These are phyloP conservation scores for Drosophila kanapiae DNA, from an alignment of 1,140 invertebrate genomes.

Conservation along the genomic window DNA sequence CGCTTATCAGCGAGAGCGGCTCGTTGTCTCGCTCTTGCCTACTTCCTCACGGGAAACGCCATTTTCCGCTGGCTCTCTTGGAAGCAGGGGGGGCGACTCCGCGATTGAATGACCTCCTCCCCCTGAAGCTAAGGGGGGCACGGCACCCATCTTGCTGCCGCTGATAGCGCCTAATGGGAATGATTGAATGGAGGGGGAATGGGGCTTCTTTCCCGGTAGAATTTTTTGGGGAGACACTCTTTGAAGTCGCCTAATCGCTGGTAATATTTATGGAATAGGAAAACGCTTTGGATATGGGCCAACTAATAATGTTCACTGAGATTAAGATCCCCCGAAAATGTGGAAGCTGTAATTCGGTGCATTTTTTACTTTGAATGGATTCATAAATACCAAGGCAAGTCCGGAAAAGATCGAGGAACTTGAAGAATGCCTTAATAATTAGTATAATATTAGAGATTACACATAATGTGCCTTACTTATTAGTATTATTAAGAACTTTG, in stretches of 20 bases:
- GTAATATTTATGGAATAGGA: slow-evolving; percentile 48
- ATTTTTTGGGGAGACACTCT: slow-evolving; percentile 31
- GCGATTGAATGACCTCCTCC: slow-evolving; percentile 16
- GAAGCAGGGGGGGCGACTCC: slow-evolving; percentile 11
- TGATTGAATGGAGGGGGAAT: slow-evolving; percentile 3
- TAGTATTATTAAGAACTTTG: not conserved
- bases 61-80: slow-evolving; percentile 51
- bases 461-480: not conserved
- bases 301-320: slow-evolving; percentile 50
- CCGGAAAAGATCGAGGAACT: no score
- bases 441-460: not conserved
- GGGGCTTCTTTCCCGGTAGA: slow-evolving; percentile 11
- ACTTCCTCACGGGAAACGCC: slow-evolving; percentile 40
- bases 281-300: slow-evolving; percentile 55
- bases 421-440: not conserved
- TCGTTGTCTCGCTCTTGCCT: slow-evolving; percentile 50
- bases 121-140: slow-evolving; percentile 29
- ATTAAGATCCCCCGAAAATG: slow-evolving; percentile 13
- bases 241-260: slow-evolving; percentile 56
- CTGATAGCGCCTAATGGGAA: slow-evolving; percentile 55
- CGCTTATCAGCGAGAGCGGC: slow-evolving; percentile 23
- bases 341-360: not conserved
- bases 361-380: not conserved
- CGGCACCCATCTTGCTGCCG: slow-evolving; percentile 64
- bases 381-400: not conserved